Conservation (phyloP, 2,888 invertebrate genomes). For the Kryphioiulus occultus region DNA sequence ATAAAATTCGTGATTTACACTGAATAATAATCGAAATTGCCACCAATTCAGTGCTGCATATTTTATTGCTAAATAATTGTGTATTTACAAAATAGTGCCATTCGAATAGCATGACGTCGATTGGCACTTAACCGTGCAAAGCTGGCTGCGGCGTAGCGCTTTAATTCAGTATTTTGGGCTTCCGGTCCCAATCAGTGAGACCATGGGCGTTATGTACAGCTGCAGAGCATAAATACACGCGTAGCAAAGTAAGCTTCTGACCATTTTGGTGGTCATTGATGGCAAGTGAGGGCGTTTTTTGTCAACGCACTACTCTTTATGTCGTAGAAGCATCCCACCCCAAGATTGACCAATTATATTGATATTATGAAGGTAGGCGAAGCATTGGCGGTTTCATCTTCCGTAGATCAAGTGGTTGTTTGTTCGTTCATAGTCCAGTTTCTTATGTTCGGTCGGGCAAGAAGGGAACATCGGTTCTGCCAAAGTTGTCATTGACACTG, state of each 20-base stretch:
- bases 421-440: background rate
- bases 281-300: background rate
- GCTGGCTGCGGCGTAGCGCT: background rate
- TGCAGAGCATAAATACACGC: background rate
- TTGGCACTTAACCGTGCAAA: background rate
- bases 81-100: background rate
- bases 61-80: background rate
- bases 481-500: constrained; percentile 57
- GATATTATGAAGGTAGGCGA: background rate
- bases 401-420: background rate
- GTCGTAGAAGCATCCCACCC: background rate
- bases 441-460: background rate
- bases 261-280: background rate
- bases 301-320: background rate
- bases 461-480: constrained; percentile 51
- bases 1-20: too few relatives aligned
- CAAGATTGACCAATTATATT: background rate
- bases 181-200: background rate
- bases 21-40: too few relatives aligned
- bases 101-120: background rate
- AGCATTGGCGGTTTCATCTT: background rate
- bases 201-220: background rate
- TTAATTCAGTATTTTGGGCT: background rate
- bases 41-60: background rate
- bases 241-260: background rate